Base-by-base conservation (phyloP, 2,113 vertebrate species). In the Psephotus haematonotus region DNA sequence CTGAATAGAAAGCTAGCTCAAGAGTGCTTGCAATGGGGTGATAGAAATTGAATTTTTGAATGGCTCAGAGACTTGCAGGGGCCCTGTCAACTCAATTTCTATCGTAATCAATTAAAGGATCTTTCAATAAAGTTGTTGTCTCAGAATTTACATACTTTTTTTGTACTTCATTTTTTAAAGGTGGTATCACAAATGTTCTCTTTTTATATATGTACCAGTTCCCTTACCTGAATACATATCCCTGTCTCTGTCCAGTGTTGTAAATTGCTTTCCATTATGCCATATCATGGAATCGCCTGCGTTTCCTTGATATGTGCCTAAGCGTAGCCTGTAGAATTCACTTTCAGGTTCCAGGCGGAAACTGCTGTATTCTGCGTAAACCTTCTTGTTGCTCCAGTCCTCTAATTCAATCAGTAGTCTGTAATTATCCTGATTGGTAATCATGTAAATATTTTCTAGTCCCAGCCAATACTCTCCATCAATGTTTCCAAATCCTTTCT, bases 401-500 rank as follows among this genome's bases (percentile, higher is more conserved):
- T 99, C 99, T 95, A 99, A 82, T 97, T 99, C 99, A 47, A 99
- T 98, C 98, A 99, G 92, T 82, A 99, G 90, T 88, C 98, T 99
- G 91, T 99, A 99, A 97, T 99, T 99, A 4, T 99, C 99, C 96
- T 99, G 99, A 84, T 99, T 99, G 62, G 97, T 99, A 85, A 99
- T 97, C 97, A 98, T 98, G 93, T 99, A 99, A 97, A 99, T 99
- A 59, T 99, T 99, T 90, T 99, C 99, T 82, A 99, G 96, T 46
- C 99, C 99, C 79, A 99, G 98, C 99, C 99, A 99, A 82, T 99
- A 99, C 80, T 99, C 99, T 27, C 99, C 98, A 15, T 99, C 99
- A 24, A 99, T 99, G 97, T 99, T 99, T 67, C 99, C 99, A 97
- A 99, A 99, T 41, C 99, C 99, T 99, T 98, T 99, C 99, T 99